Conservation (phyloP, 2,113 vertebrate genomes). For the Saccopteryx bilineata region DNA sequence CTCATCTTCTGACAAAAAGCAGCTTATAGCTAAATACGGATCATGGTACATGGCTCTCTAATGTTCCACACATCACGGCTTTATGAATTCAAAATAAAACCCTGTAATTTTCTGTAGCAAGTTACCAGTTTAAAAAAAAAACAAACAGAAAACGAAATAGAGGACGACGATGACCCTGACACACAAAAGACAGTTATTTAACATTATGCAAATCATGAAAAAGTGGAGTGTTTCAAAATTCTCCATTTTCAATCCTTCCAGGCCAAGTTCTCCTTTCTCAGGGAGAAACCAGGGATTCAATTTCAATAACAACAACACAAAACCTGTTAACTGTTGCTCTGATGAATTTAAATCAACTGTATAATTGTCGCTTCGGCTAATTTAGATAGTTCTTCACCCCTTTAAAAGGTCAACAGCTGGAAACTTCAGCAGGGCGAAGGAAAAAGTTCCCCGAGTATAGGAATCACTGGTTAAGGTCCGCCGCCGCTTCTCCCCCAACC, state of each 20-base stretch:
- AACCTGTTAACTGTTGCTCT: not conserved
- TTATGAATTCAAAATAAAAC: not conserved
- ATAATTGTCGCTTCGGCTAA: not conserved
- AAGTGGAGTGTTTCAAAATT: not conserved
- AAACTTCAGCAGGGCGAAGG: not conserved
- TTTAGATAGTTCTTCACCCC: not conserved
- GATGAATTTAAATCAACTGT: not conserved
- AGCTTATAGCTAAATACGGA: not conserved
- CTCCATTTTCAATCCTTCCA: not conserved
- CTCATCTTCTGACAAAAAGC: not conserved
- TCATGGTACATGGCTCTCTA: not conserved
- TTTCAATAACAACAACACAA: not conserved
- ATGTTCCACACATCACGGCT: not conserved
- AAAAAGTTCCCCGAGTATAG: not conserved
- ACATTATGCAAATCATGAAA: not conserved
- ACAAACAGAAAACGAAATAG: not conserved
- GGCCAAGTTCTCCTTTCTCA: not conserved
- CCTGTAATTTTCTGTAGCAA: not conserved
- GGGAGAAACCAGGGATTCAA: not conserved
- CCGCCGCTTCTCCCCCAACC: not conserved
- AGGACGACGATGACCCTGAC: not conserved
- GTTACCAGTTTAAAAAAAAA: not conserved
- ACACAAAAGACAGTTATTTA: not conserved
- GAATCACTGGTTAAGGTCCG: not conserved
- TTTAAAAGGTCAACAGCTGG: not conserved